Percentiles rank a stretch among this genome's conserved stretches.
These are phyloP conservation scores for Calcarius ornatus DNA, from an alignment of 2,113 vertebrate species.

Conservation along the genomic window DNA sequence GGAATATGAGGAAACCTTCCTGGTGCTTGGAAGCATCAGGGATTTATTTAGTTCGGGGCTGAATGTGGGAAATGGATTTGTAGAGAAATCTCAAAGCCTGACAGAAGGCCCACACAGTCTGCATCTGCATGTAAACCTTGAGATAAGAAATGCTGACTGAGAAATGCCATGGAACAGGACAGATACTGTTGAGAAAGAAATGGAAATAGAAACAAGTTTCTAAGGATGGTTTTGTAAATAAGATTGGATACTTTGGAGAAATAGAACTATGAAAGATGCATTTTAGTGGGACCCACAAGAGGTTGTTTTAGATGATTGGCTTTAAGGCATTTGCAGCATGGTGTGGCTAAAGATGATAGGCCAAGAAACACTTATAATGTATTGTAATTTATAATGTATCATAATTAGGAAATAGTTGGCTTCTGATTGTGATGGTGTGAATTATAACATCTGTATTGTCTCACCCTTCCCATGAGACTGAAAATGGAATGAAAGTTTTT, in stretches of 20 bases:
- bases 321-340: not conserved
- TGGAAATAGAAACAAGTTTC: not conserved
- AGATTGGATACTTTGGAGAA: not conserved
- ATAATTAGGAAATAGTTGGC: not conserved
- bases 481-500: not conserved
- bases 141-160: not conserved
- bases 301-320: not conserved
- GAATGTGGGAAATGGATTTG: not conserved
- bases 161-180: not conserved
- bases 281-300: not conserved
- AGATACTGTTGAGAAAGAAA: not conserved
- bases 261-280: not conserved
- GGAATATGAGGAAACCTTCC: not conserved
- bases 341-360: not conserved
- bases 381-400: not conserved
- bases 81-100: not conserved
- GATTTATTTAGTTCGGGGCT: not conserved
- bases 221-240: not conserved
- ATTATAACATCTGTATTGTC: not conserved
- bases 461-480: not conserved
- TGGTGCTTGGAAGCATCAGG: not conserved
- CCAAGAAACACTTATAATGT: not conserved
- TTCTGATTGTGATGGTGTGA: not conserved
- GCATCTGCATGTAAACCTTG: not conserved
- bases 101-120: not conserved